These are phyloP conservation scores for Ariopsis seemanni DNA, from an alignment of 2,113 vertebrate genomes.

Conservation along the genomic window DNA sequence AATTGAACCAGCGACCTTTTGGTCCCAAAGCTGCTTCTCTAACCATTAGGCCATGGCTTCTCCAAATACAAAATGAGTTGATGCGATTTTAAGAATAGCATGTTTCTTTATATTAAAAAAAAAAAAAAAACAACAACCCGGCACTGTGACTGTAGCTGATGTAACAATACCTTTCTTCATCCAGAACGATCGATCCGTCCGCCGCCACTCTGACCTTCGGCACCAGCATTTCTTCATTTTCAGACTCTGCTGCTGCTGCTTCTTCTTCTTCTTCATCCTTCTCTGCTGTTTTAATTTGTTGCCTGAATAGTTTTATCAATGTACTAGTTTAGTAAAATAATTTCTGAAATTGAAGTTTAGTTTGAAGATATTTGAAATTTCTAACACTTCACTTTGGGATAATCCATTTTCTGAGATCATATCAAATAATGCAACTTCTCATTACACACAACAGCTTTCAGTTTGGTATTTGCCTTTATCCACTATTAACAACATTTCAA, in stretches of 20 bases:
- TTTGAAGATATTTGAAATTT: background rate
- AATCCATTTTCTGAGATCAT: background rate
- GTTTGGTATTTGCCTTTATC: background rate
- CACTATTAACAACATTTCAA: background rate
- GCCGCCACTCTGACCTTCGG: conserved; percentile 86
- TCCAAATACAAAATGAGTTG: background rate
- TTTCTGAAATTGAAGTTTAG: too few species aligned
- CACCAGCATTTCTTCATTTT: conserved; percentile 75
- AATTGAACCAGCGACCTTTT: too few species aligned
- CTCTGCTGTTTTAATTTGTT: conserved; percentile 32
- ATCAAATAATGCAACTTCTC: background rate
- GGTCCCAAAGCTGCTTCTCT: too few species aligned
- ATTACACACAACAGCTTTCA: background rate
- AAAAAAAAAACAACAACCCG: too few species aligned
- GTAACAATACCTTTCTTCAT: conserved; percentile 80
- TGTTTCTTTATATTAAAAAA: background rate
- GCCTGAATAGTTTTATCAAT: background rate
- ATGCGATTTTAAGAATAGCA: background rate
- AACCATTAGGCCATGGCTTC: too few species aligned
- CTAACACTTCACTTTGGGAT: background rate
- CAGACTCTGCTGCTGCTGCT: conserved; percentile 63
- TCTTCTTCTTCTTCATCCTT: conserved; percentile 43
- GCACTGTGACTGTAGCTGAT: background rate
- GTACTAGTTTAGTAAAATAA: background rate
- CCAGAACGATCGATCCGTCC: conserved; percentile 85